Conservation (phyloP, 2,797 vertebrate species). For the Podarcis lilfordi region DNA sequence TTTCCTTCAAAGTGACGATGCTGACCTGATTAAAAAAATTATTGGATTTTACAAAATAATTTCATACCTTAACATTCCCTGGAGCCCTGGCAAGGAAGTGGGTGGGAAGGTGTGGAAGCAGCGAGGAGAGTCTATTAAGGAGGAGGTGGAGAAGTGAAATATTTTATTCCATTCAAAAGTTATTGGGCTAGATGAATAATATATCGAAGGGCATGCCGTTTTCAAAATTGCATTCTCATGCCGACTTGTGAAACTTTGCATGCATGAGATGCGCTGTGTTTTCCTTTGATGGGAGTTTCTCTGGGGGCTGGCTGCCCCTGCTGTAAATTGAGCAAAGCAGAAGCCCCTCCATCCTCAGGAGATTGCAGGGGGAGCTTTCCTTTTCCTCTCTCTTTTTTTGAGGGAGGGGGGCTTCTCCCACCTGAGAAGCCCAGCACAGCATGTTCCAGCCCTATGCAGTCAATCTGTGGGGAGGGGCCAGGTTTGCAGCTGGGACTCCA, state of each 20-base stretch:
- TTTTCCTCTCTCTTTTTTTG: too few relatives aligned
- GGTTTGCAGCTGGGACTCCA: too few relatives aligned
- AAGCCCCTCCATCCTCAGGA: too few relatives aligned
- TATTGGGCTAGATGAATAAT: slow-evolving; percentile 51
- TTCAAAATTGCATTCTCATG: slow-evolving; percentile 7
- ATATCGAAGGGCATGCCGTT: slow-evolving; percentile 39
- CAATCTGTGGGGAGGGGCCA: too few relatives aligned
- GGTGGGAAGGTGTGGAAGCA: background rate
- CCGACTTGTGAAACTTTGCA: slow-evolving; percentile 13
- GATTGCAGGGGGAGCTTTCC: too few relatives aligned
- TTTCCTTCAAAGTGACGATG: slow-evolving; percentile 79
- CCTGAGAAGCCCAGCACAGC: too few relatives aligned
- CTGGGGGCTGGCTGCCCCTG: too few relatives aligned
- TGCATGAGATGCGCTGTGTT: background rate
- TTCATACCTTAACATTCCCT: slow-evolving; percentile 68
- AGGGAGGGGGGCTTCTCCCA: too few relatives aligned
- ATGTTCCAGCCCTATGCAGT: too few relatives aligned
- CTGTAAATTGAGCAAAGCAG: background rate
- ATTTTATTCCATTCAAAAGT: slow-evolving; percentile 56
- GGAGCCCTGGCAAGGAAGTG: slow-evolving; percentile 54
- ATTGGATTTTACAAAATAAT: slow-evolving; percentile 85
- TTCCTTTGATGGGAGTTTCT: background rate
- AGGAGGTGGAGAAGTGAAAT: slow-evolving; percentile 58
- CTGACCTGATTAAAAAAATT: slow-evolving; percentile 86
- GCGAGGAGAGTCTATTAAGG: slow-evolving; percentile 54